Base-by-base conservation (phyloP, 1,140 invertebrate species). In the Macrobrachium nipponense region DNA sequence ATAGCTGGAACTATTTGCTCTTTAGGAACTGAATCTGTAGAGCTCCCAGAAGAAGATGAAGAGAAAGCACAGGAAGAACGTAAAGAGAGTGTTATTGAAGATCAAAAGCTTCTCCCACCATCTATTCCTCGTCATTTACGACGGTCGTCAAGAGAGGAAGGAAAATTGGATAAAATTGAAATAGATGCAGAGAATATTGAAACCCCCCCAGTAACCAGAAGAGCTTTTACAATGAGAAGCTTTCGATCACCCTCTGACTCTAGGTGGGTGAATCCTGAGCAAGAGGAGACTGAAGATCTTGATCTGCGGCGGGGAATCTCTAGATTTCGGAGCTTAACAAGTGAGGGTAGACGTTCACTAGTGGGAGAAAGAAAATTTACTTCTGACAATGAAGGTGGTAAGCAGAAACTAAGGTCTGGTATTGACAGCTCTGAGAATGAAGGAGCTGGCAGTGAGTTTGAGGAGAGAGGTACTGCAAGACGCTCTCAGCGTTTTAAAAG, bases 111-210 rank as follows among this genome's bases (percentile, higher is more conserved):
- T 7, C 70, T 91, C 27, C 91, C 91, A 36, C 91, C 91, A 8
- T 91, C 91, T 72, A 90, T 90, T 58, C 90, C 87, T 89, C 87
- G 89, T 89, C 91, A 89, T 72, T 78, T 85, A 36, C 90, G 89
- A 4, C 62, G 85, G 20, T 61, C 80, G 14, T 89, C 89, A 17
- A 86, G 86, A 27, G 88, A 89, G 44, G 90, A 90, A 66, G 88
- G 89, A 6, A 91, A 94, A 90, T 89, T 91, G 89, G 95, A 96
- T 89, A 95, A 95, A 90, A 94, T 95, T 43, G 96, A 97, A 90
- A 96, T 97, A 15, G 96, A 97, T 90, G 96, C 96, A 5, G 96
- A 97, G 88, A 97, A 97, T 88, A 96, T 97, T 20, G 96, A 97
- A 92, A 97, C 96, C 8, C 96, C 96, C 8, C 96, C 96, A 1